Base-by-base conservation (phyloP, 2,888 invertebrate genomes). In the Hypercompe scribonia region DNA sequence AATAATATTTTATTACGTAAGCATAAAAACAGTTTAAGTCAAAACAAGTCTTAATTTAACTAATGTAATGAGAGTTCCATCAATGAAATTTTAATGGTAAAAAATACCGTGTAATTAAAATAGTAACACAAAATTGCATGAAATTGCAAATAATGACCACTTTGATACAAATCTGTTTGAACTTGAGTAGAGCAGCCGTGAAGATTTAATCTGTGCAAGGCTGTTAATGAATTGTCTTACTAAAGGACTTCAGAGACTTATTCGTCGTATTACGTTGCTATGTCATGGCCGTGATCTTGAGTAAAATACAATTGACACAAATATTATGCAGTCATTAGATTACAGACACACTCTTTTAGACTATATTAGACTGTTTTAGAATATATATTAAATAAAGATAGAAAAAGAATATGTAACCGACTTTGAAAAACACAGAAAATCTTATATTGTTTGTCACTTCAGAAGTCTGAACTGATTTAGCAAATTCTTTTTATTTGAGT, bases 131-230 rank as follows among this genome's bases (percentile, higher is more conserved):
- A 74, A n/a, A 71, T 71, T 65, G 71, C 46, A 68, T 65, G 31
- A 65, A 69, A 68, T 64, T 28, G 68, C 50, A 36, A 36, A 61
- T 74, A 71, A 74, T 68, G 61, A 42, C 21, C 46, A 5, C 18
- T 39, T 58, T 61, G 76, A 76, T 75, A 78, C 71, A 74, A 72
- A 83, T 78, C 79, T 74, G 74, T 72, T 80, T 88, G 83, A 88
- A 88, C 87, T 89, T 87, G 88, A 83, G 77, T 75, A 75, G 78
- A 79, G 79, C 74, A 78, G 80, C 85, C 82, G 83, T 87, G 76
- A 76, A 78, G 83, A 85, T 85, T 71, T 74, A 46, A 84, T 83
- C 81, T 77, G 68, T 74, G 68, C 69, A 82, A 82, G 85, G 85
- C 61, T 66, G 70, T 15, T 74, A 75, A 78, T 76, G 72, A 81